Evolutionary conservation across 2,113 vertebrate genomes (phyloP).

Genomic region (Amia ocellicauda): DNA sequence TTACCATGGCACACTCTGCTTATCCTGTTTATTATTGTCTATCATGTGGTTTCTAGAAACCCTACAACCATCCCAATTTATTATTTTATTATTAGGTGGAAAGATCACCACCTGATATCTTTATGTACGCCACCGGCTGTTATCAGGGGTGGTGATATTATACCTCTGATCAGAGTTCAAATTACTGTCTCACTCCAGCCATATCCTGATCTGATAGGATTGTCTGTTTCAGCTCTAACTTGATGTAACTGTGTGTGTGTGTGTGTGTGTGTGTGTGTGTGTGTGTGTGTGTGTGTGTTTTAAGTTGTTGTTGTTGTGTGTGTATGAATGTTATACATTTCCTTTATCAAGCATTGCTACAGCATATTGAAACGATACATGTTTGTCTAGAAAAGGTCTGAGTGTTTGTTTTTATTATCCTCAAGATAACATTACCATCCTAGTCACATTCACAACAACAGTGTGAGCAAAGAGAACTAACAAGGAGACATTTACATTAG

Average conservation of each 20-base stretch:
- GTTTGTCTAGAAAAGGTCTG: no score
- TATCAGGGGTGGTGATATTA: conserved; percentile 10
- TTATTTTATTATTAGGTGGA: neutral
- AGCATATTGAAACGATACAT: neutral
- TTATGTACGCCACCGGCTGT: conserved; percentile 1
- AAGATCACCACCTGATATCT: neutral
- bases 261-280: no score
- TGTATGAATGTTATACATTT: no score
- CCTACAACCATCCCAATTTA: neutral
- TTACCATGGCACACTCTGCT: neutral
- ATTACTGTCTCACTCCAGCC: neutral
- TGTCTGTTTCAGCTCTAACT: no score
- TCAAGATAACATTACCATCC: no score
- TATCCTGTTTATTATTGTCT: neutral
- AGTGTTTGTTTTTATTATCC: no score
- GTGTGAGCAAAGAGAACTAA: no score
- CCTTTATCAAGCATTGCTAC: neutral
- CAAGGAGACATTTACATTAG: no score
- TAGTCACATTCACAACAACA: no score
- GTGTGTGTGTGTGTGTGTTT: no score
- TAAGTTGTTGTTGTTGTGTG: no score
- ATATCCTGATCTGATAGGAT: neutral
- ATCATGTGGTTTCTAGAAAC: neutral
- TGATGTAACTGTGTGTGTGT: no score
- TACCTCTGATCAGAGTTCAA: conserved; percentile 5